phyloP scores from a whole-genome alignment of 2,113 vertebrate species.

The Carollia perspicillata region DNA sequence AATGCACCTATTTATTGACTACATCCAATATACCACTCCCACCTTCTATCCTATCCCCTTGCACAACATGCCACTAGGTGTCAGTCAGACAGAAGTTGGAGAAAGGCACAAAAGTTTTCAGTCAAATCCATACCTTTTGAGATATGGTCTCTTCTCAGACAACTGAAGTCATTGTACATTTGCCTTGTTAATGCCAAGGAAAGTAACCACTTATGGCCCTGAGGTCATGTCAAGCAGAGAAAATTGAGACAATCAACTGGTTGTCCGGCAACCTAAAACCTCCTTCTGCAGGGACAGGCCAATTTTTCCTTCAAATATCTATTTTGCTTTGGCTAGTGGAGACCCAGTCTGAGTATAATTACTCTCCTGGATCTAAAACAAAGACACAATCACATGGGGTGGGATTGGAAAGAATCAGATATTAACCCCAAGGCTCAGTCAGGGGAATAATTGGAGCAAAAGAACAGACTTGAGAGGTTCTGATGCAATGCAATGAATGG shows the following conservation, averaged over 20 bases:
- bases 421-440: slow-evolving; percentile 51
- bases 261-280: slow-evolving; percentile 48
- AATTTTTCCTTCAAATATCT: slow-evolving; percentile 59
- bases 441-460: slow-evolving; percentile 31
- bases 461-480: not conserved
- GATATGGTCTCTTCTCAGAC: slow-evolving; percentile 39
- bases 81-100: slow-evolving; percentile 48
- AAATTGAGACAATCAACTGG: slow-evolving; percentile 53
- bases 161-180: not conserved
- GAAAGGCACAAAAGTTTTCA: slow-evolving; percentile 18
- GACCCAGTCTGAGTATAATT: slow-evolving; percentile 60
- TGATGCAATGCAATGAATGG: slow-evolving; percentile 6
- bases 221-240: slow-evolving; percentile 36
- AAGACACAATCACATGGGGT: slow-evolving; percentile 51
- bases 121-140: slow-evolving; percentile 17
- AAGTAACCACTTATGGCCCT: slow-evolving; percentile 48
- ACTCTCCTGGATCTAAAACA: slow-evolving; percentile 61
- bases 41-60: not conserved
- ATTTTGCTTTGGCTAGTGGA: slow-evolving; percentile 54
- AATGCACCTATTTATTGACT: not conserved
- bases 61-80: slow-evolving; percentile 39
- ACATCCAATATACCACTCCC: not conserved
- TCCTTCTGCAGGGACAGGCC: slow-evolving; percentile 18
- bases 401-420: slow-evolving; percentile 43
- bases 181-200: slow-evolving; percentile 4